These are phyloP conservation scores for Heterotis niloticus DNA, from an alignment of 2,113 vertebrate genomes.

Conservation along the genomic window DNA sequence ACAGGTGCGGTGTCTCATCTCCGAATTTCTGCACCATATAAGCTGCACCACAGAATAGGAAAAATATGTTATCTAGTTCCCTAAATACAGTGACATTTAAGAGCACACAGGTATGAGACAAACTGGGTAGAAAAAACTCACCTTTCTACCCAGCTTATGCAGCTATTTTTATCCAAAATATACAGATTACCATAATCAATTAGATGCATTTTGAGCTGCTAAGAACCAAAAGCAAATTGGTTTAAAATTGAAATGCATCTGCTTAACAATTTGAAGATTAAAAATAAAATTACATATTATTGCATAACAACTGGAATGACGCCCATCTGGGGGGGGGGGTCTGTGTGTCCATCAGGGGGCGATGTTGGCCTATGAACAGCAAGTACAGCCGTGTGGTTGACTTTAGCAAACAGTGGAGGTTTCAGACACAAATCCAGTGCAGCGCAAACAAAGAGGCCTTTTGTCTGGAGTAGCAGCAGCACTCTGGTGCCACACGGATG, in stretches of 20 bases:
- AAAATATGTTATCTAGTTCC: too few relatives aligned
- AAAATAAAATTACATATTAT: too few relatives aligned
- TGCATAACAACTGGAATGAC: too few relatives aligned
- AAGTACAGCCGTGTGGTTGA: conserved; percentile 14
- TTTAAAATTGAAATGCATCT: not conserved
- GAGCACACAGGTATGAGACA: too few relatives aligned
- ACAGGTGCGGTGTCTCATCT: too few relatives aligned
- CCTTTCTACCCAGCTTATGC: not conserved
- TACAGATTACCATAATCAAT: not conserved
- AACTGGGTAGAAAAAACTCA: too few relatives aligned
- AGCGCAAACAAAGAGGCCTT: conserved; percentile 31
- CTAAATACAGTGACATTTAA: too few relatives aligned
- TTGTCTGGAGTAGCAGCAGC: conserved; percentile 24
- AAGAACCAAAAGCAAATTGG: not conserved
- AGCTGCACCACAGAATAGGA: too few relatives aligned
- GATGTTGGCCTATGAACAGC: conserved; percentile 17
- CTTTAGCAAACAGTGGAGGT: conserved; percentile 21
- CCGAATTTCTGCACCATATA: too few relatives aligned
- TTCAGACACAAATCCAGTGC: conserved; percentile 28
- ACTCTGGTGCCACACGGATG: conserved; percentile 10
- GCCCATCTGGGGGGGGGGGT: not conserved
- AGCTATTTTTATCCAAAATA: not conserved
- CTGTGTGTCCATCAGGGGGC: conserved; percentile 31
- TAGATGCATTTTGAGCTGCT: not conserved
- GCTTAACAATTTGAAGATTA: not conserved